Conservation (phyloP, 2,888 invertebrate genomes). For the Platycnemis pennipes region DNA sequence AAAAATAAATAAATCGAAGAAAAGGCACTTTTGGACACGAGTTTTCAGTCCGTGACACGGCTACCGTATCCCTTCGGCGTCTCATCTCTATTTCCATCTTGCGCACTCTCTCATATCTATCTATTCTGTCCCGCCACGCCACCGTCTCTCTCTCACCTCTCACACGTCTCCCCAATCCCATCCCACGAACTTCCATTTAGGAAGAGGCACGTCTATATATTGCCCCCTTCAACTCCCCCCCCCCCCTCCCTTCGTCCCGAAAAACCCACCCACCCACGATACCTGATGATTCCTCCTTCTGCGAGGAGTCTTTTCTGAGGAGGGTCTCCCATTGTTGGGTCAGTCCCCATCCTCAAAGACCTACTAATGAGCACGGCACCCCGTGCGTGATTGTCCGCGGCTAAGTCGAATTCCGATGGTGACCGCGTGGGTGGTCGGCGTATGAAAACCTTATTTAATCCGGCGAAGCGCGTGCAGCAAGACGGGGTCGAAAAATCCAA, state of each 20-base stretch:
- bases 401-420: not conserved
- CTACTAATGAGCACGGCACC: not conserved
- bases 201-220: not conserved
- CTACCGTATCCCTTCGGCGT: not conserved
- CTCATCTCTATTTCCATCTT: slow-evolving; percentile 26
- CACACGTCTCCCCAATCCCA: too few relatives aligned
- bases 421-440: too few relatives aligned
- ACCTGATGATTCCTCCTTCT: not conserved
- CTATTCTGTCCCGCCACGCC: not conserved
- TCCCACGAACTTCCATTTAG: not conserved
- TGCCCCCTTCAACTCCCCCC: not conserved
- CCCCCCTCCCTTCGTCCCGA: not conserved
- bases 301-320: not conserved
- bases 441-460: too few relatives aligned
- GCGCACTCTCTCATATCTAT: not conserved
- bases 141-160: not conserved
- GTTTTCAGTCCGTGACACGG: slow-evolving; percentile 6
- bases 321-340: not conserved
- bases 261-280: not conserved
- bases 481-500: too few relatives aligned
- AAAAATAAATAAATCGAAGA: slow-evolving; percentile 7
- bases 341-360: not conserved
- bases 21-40: not conserved
- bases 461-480: too few relatives aligned
- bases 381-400: not conserved